phyloP scores from a whole-genome alignment of 2,888 invertebrate species.

The Ashinkailepas kermadecensis region DNA sequence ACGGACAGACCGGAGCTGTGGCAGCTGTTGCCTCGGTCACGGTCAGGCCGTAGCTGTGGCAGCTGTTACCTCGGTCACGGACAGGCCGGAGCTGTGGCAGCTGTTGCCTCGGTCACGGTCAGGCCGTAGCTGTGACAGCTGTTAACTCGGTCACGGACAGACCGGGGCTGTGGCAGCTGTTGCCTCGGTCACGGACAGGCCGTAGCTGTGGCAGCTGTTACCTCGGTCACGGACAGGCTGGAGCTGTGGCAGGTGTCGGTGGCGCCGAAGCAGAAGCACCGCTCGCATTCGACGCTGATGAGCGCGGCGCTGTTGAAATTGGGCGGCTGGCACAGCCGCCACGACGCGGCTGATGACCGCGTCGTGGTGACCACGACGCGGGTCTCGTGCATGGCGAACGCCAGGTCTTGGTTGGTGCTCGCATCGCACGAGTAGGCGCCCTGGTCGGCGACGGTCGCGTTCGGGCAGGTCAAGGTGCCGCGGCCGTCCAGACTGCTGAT shows the following conservation, averaged over 20 bases:
- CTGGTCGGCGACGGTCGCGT: constrained; percentile 59
- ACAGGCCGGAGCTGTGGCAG: too few species aligned
- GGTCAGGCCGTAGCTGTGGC: too few species aligned
- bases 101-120: constrained; percentile 36
- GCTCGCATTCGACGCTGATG: constrained; percentile 71
- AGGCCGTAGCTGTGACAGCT: constrained; percentile 75
- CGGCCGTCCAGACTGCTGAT: constrained; percentile 55
- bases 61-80: too few species aligned
- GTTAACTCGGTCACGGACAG: constrained; percentile 41
- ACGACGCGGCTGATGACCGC: too few species aligned
- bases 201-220: constrained; percentile 73
- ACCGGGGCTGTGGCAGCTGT: constrained; percentile 75
- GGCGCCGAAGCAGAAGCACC: constrained; percentile 94
- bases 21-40: too few species aligned
- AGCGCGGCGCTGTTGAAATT: constrained; percentile 74
- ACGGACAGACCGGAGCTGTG: too few species aligned
- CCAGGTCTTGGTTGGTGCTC: constrained; percentile 73
- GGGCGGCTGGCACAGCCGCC: constrained; percentile 55
- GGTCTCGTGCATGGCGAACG: constrained; percentile 81
- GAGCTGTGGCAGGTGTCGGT: constrained; percentile 76
- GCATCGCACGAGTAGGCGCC: constrained; percentile 98
- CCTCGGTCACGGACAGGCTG: constrained; percentile 46
- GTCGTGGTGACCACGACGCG: constrained; percentile 63
- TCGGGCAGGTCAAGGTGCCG: constrained; percentile 71
- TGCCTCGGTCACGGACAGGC: constrained; percentile 44